Conservation (phyloP, 2,797 vertebrate species). For the Acanthurus tractus region DNA sequence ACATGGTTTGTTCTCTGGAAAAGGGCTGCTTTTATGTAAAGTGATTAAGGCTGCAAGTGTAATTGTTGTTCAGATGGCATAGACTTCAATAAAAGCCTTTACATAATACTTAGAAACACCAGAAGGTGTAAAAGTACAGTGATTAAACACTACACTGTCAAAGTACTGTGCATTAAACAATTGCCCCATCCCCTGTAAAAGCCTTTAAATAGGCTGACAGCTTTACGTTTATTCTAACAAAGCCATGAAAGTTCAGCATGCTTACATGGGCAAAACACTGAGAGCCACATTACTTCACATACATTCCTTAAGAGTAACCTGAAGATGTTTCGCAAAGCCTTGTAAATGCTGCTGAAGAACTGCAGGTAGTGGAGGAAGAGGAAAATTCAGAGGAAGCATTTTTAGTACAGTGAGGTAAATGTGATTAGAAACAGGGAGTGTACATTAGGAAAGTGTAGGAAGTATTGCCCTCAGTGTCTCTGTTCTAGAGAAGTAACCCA, state of each 20-base stretch:
- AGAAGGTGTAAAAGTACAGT: not conserved
- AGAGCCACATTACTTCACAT: slow-evolving; percentile 68
- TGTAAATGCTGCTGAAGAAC: slow-evolving; percentile 82
- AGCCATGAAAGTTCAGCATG: slow-evolving; percentile 31
- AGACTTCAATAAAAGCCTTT: not conserved
- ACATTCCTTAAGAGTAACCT: slow-evolving; percentile 83
- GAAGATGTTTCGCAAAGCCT: slow-evolving; percentile 81
- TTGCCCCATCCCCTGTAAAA: not conserved
- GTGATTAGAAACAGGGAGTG: not conserved
- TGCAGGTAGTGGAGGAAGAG: slow-evolving; percentile 60
- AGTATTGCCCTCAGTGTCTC: not conserved
- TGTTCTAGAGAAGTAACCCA: not conserved
- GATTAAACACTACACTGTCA: not conserved
- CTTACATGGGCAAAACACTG: slow-evolving; percentile 45
- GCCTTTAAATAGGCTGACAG: not conserved
- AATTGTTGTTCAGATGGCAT: not conserved
- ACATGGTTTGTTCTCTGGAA: not conserved
- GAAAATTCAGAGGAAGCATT: slow-evolving; percentile 10
- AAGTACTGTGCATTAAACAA: not conserved
- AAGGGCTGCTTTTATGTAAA: not conserved
- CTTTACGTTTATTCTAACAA: not conserved
- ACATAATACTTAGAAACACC: not conserved
- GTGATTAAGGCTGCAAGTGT: not conserved
- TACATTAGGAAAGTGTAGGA: not conserved
- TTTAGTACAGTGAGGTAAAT: not conserved